These are phyloP conservation scores for Diarsia mendica DNA, from an alignment of 2,888 invertebrate genomes.

Conservation along the genomic window DNA sequence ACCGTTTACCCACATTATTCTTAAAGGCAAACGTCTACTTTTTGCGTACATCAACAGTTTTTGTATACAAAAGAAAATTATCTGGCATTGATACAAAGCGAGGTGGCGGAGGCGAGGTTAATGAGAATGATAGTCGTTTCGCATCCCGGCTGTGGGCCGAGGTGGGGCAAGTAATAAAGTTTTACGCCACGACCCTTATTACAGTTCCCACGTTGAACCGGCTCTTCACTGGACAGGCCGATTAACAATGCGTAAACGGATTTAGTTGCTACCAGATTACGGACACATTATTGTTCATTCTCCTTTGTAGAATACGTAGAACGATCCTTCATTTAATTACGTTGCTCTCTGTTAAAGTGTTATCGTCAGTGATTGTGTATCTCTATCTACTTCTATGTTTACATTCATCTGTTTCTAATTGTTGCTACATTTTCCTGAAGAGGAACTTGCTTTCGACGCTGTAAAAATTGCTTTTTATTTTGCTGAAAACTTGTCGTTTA, in stretches of 20 bases:
- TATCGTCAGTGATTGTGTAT: conserved; percentile 10
- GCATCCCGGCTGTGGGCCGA: conserved; percentile 80
- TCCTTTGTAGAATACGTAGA: conserved; percentile 25
- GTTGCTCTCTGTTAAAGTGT: conserved; percentile 8
- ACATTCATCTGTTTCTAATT: background rate
- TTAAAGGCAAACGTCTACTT: conserved; percentile 31
- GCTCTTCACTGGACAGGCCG: conserved; percentile 78
- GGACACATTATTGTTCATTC: conserved; percentile 53
- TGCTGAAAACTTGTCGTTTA: conserved; percentile 32
- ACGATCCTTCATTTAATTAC: conserved; percentile 34
- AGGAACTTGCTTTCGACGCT: background rate
- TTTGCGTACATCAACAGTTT: conserved; percentile 55
- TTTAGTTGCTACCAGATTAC: conserved; percentile 74
- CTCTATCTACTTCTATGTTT: conserved; percentile 4
- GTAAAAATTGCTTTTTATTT: conserved; percentile 24
- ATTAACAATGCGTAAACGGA: conserved; percentile 86
- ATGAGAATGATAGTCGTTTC: conserved; percentile 86
- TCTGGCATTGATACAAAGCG: conserved; percentile 79
- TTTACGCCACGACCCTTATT: conserved; percentile 85
- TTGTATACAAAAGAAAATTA: conserved; percentile 74
- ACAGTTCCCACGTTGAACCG: conserved; percentile 78
- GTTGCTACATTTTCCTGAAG: conserved; percentile 10
- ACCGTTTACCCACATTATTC: conserved; percentile 8
- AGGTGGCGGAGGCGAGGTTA: conserved; percentile 81
- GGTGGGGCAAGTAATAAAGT: conserved; percentile 84